Conservation (phyloP, 2,797 vertebrate species). For the Antennarius maculatus region DNA sequence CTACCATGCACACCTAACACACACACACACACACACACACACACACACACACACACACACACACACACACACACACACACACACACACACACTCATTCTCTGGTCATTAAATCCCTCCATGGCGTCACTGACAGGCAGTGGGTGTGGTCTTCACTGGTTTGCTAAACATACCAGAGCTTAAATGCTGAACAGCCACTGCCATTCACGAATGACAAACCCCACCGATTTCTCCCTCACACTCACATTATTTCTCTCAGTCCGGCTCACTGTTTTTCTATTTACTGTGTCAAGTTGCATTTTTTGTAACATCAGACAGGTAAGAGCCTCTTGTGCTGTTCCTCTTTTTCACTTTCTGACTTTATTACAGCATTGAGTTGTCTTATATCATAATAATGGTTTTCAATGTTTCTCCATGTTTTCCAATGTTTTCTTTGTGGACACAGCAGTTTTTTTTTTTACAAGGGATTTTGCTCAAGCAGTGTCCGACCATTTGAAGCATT, state of each 20-base stretch:
- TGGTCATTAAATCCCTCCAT: constrained; percentile 31
- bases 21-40: no score
- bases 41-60: no score
- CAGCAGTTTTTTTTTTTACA: constrained; percentile 5
- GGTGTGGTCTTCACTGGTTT: constrained; percentile 56
- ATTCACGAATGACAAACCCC: constrained; percentile 30
- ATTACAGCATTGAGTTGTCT: rapidly evolving
- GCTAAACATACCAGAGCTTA: constrained; percentile 62
- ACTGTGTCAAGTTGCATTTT: constrained; percentile 3
- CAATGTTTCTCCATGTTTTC: not conserved
- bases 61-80: no score
- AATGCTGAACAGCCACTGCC: constrained; percentile 39
- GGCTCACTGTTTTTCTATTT: constrained; percentile 16
- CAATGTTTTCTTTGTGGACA: not conserved
- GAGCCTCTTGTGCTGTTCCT: not conserved
- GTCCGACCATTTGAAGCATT: constrained; percentile 1
- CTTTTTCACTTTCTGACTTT: not conserved
- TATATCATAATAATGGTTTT: not conserved
- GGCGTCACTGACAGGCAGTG: constrained; percentile 44
- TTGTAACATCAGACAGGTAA: constrained; percentile 14
- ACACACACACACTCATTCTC: constrained; percentile 10
- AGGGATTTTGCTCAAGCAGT: not conserved
- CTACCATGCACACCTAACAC: not conserved
- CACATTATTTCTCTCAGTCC: constrained; percentile 14
- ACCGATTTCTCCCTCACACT: constrained; percentile 4